phyloP scores from a whole-genome alignment of 2,113 vertebrate species.

The Pachyramphus minor region DNA sequence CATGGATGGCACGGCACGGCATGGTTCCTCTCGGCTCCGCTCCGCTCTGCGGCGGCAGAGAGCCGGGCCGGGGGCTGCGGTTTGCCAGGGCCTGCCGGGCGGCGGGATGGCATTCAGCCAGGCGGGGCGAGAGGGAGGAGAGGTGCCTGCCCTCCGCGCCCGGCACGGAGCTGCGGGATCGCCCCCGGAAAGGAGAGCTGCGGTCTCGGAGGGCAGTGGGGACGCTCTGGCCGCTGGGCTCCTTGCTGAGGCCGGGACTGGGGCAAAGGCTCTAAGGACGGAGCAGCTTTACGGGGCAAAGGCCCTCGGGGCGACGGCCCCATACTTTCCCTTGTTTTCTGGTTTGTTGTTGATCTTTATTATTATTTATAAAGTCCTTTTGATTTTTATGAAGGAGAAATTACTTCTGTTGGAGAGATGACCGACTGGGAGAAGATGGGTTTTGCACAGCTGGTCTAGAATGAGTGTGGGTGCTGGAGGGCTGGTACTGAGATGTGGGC shows the following conservation, averaged over 20 bases:
- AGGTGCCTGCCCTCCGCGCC: background rate
- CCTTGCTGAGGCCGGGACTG: background rate
- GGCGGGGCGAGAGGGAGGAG: background rate
- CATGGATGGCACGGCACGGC: background rate
- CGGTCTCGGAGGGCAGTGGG: background rate
- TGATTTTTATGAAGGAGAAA: too few species aligned
- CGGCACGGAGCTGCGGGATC: background rate
- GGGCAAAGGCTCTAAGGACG: background rate
- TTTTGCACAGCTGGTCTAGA: background rate
- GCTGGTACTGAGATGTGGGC: background rate
- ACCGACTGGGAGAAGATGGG: background rate
- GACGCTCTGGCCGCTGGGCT: background rate
- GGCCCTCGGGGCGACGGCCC: too few species aligned
- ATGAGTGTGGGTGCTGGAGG: background rate
- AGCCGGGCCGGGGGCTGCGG: rapidly evolving
- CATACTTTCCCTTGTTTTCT: background rate
- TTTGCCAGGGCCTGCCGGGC: background rate
- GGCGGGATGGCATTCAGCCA: background rate
- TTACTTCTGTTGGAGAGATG: background rate
- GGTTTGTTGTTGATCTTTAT: background rate
- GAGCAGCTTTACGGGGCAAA: background rate
- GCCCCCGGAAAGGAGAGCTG: too few species aligned
- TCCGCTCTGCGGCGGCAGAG: too few species aligned
- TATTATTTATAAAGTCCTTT: background rate
- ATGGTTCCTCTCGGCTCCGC: background rate